Conservation (phyloP, 1,140 invertebrate species). For the Lycorma delicatula region DNA sequence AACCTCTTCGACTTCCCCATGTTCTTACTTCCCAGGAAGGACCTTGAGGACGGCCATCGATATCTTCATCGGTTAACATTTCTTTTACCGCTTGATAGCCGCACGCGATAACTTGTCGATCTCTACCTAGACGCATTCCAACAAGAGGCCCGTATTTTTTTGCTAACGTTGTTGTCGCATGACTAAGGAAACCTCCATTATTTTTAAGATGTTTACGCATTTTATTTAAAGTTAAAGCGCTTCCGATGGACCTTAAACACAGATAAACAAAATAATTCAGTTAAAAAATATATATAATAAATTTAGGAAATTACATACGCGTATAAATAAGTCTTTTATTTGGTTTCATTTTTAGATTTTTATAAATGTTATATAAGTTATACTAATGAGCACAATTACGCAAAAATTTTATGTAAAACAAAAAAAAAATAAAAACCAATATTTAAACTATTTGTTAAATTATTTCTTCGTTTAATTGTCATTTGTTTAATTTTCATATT, state of each 20-base stretch:
- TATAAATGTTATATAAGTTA: not conserved
- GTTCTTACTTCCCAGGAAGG: slow-evolving; percentile 56
- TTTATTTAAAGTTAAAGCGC: slow-evolving; percentile 49
- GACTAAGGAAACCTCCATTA: slow-evolving; percentile 54
- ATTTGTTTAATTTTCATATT: not conserved
- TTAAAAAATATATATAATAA: not conserved
- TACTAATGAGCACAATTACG: no score
- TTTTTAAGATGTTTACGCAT: slow-evolving; percentile 39
- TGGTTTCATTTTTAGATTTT: not conserved
- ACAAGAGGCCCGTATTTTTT: slow-evolving; percentile 55
- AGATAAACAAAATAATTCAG: slow-evolving; percentile 45
- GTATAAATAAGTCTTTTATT: not conserved
- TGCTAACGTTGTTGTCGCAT: slow-evolving; percentile 50
- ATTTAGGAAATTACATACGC: not conserved
- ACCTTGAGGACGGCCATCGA: slow-evolving; percentile 65
- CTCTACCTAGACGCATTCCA: slow-evolving; percentile 66
- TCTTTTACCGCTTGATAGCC: slow-evolving; percentile 58
- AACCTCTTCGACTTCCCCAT: slow-evolving; percentile 34
- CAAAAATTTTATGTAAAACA: not conserved
- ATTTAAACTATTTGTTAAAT: not conserved
- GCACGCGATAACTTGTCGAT: slow-evolving; percentile 61
- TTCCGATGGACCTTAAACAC: slow-evolving; percentile 67
- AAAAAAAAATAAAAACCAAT: not conserved
- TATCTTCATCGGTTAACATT: slow-evolving; percentile 63
- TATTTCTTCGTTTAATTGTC: not conserved